Percentiles rank a stretch among this genome's conserved stretches.
phyloP scores from a whole-genome alignment of 1,140 invertebrate genomes.

The Drosophila carrolli region DNA sequence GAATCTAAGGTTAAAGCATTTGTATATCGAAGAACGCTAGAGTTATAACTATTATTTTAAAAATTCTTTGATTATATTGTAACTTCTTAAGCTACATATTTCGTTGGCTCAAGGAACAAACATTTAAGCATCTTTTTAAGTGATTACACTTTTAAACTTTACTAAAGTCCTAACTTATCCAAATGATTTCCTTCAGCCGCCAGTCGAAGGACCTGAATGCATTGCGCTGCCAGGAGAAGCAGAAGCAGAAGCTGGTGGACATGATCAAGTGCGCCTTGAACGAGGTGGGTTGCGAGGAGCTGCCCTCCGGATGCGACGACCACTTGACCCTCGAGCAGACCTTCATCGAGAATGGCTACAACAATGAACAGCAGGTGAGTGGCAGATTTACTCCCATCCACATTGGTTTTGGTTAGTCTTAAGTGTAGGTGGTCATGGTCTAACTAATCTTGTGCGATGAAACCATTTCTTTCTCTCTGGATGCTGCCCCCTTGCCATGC shows the following conservation, averaged over 20 bases:
- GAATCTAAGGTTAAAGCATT: too few relatives aligned
- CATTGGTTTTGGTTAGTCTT: slow-evolving; percentile 27
- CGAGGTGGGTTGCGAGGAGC: slow-evolving; percentile 93
- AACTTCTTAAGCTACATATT: neutral
- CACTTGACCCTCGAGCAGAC: slow-evolving; percentile 87
- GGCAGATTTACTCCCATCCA: too few relatives aligned
- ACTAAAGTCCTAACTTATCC: neutral
- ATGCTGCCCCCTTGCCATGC: slow-evolving; percentile 41
- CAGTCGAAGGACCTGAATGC: slow-evolving; percentile 86
- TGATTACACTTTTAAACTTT: too few relatives aligned
- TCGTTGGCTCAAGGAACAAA: too few relatives aligned
- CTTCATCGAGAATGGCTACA: slow-evolving; percentile 83
- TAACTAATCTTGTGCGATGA: slow-evolving; percentile 37
- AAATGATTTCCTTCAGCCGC: slow-evolving; percentile 42
- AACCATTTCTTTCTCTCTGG: slow-evolving; percentile 36
- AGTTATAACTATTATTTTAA: too few relatives aligned
- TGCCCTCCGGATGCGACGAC: slow-evolving; percentile 92
- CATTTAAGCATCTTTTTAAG: too few relatives aligned
- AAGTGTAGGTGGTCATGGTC: slow-evolving; percentile 39
- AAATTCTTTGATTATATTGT: too few relatives aligned
- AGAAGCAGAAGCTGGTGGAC: slow-evolving; percentile 91
- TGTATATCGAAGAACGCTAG: too few relatives aligned
- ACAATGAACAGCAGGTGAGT: slow-evolving; percentile 83
- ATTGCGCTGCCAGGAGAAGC: slow-evolving; percentile 91
- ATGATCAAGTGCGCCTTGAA: slow-evolving; percentile 93